phyloP scores from a whole-genome alignment of 2,797 vertebrate species.

The Pampus argenteus region DNA sequence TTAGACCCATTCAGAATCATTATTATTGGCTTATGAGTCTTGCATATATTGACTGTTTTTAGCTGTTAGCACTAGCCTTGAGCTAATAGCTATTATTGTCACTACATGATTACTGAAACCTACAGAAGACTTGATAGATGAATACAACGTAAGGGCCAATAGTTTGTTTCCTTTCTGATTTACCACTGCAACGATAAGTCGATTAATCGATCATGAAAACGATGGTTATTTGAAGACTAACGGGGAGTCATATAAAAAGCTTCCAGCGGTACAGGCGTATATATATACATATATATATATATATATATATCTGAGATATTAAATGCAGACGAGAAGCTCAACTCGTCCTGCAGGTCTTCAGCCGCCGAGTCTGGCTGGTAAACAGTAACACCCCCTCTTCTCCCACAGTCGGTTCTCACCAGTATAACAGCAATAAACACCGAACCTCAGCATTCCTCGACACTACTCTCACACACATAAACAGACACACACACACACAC shows the following conservation, averaged over 20 bases:
- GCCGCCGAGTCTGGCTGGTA: conserved; percentile 38
- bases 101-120: too few relatives aligned
- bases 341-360: conserved; percentile 53
- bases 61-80: too few relatives aligned
- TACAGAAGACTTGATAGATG: too few relatives aligned
- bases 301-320: conserved; percentile 41
- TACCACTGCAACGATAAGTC: too few relatives aligned
- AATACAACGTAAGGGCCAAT: too few relatives aligned
- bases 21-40: not conserved
- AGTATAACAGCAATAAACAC: conserved; percentile 68
- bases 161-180: too few relatives aligned
- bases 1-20: not conserved
- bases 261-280: conserved; percentile 47
- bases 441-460: conserved; percentile 72
- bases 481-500: conserved; percentile 38
- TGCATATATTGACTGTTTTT: not conserved
- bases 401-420: conserved; percentile 65
- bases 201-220: too few relatives aligned
- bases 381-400: conserved; percentile 57
- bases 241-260: conserved; percentile 18
- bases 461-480: conserved; percentile 29
- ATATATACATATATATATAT: too few relatives aligned
- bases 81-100: too few relatives aligned
- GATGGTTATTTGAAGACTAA: too few relatives aligned
- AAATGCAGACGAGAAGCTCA: conserved; percentile 56